These are phyloP conservation scores for Astropecten irregularis DNA, from an alignment of 53 echinoderm and acorn worm genomes.

Conservation along the genomic window DNA sequence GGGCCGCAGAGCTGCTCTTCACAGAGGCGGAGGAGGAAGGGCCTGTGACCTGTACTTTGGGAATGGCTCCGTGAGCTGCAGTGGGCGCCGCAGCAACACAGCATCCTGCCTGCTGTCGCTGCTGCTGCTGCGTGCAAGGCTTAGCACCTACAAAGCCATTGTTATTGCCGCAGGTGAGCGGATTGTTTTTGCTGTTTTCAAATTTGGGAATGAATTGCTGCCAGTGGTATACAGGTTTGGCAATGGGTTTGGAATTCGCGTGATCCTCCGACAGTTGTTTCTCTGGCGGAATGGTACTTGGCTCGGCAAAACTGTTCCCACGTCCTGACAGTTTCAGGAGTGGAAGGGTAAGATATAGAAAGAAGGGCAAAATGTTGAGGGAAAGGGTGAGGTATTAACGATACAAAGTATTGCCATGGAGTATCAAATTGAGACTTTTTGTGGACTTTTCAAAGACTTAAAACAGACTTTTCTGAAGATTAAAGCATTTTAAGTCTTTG, in stretches of 20 bases:
- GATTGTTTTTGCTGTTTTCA: not conserved
- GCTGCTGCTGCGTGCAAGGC: not conserved
- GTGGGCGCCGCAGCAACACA: not conserved
- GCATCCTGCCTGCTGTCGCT: no score
- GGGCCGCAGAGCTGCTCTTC: constrained; percentile 1
- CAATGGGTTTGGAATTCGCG: constrained; percentile 3
- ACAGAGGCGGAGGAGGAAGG: not conserved
- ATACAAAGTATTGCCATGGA: not conserved
- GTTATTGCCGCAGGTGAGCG: constrained; percentile 11
- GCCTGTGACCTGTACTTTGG: constrained; percentile 25
- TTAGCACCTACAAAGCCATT: not conserved
- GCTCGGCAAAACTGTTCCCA: constrained; percentile 52
- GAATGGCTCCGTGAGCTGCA: not conserved
- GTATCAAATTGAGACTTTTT: not conserved
- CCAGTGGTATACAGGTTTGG: constrained; percentile 26
- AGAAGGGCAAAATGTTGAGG: no score
- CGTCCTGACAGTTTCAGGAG: constrained; percentile 37
- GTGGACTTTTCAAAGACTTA: no score
- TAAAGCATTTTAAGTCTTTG: no score
- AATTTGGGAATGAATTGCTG: constrained; percentile 36
- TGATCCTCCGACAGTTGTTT: not conserved
- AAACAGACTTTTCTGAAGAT: no score
- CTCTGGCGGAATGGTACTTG: not conserved
- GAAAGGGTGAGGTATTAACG: no score
- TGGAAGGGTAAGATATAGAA: no score